Evolutionary conservation across 2,797 vertebrate genomes (phyloP).

Genomic region (Chaunax sp.): DNA sequence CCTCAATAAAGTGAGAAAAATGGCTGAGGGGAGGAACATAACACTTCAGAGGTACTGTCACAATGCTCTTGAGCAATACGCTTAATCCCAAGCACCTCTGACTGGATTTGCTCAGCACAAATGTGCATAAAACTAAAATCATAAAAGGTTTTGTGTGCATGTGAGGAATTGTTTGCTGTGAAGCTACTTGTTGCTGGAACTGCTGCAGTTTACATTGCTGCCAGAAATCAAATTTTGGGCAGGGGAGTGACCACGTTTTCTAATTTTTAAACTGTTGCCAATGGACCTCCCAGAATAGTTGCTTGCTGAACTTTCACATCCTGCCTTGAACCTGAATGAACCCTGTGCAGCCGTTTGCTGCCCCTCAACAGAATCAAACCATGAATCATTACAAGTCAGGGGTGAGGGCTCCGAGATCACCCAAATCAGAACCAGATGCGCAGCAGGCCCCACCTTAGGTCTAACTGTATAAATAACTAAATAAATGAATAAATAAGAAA

Average conservation of each 20-base stretch:
- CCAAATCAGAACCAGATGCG: conserved; percentile 79
- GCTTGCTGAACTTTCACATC: conserved; percentile 62
- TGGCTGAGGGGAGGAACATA: conserved; percentile 26
- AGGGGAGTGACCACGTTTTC: background rate
- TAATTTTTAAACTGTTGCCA: conserved; percentile 37
- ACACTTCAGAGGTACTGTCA: conserved; percentile 40
- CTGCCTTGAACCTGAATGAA: conserved; percentile 78
- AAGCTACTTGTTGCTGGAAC: conserved; percentile 21
- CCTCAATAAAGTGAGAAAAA: conserved; percentile 28
- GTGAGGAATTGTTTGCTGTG: background rate
- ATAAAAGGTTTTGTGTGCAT: conserved; percentile 1
- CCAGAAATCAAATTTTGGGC: conserved; percentile 4
- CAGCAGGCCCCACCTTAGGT: conserved; percentile 57
- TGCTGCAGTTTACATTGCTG: conserved; percentile 8
- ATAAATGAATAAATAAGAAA: conserved; percentile 36
- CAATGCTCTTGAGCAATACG: conserved; percentile 39
- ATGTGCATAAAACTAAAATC: conserved; percentile 17
- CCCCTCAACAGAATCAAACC: conserved; percentile 70
- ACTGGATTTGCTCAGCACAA: conserved; percentile 17
- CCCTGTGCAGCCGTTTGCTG: conserved; percentile 65
- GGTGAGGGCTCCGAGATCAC: conserved; percentile 70
- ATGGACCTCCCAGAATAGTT: conserved; percentile 64
- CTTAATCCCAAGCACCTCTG: conserved; percentile 17
- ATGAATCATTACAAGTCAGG: conserved; percentile 77
- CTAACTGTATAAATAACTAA: conserved; percentile 53